phyloP scores from a whole-genome alignment of 2,797 vertebrate species.

The Amblyopsis hoosieri region DNA sequence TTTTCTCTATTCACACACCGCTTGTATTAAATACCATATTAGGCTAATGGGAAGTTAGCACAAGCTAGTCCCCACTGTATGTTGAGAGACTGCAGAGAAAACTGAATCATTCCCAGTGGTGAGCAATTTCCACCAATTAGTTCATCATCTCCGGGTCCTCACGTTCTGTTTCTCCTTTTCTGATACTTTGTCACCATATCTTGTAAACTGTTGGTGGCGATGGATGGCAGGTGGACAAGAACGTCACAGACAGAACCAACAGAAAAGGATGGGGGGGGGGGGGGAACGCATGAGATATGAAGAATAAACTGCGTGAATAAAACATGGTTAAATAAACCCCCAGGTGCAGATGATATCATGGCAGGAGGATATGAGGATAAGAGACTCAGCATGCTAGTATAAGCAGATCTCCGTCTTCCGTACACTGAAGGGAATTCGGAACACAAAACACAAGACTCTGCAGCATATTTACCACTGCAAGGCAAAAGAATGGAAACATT shows the following conservation, averaged over 20 bases:
- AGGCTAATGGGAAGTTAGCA: too few relatives aligned
- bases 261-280: conserved; percentile 25
- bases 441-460: conserved; percentile 9
- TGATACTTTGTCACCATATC: conserved; percentile 99
- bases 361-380: conserved; percentile 5
- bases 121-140: conserved; percentile 16
- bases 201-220: conserved; percentile 87
- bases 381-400: conserved; percentile 20
- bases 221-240: conserved; percentile 32
- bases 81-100: conserved; percentile 44
- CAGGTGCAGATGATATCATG: neutral
- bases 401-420: conserved; percentile 3
- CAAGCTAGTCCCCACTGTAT: neutral
- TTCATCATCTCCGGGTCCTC: conserved; percentile 71
- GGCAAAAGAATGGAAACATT: conserved; percentile 11
- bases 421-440: conserved; percentile 18
- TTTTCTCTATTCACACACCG: too few relatives aligned
- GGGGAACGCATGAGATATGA: conserved; percentile 34
- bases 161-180: conserved; percentile 95
- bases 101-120: conserved; percentile 68
- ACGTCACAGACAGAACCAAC: conserved; percentile 47
- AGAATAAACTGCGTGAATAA: conserved; percentile 22
- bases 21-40: too few relatives aligned
- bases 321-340: conserved; percentile 16
- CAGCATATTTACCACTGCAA: conserved; percentile 17